phyloP scores from a whole-genome alignment of 2,888 invertebrate species.

The Platycnemis pennipes region DNA sequence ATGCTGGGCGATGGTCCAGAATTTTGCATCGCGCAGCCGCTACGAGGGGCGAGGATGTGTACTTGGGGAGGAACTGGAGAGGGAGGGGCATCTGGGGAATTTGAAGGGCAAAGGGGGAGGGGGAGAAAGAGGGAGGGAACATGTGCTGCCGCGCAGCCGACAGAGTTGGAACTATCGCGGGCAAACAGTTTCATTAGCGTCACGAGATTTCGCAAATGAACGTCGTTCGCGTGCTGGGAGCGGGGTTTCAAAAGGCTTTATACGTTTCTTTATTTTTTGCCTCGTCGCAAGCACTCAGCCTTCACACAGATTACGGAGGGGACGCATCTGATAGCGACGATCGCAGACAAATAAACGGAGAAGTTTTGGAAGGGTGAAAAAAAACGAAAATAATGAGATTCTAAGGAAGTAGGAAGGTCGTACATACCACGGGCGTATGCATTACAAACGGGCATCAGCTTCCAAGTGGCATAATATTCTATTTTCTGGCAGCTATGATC shows the following conservation, averaged over 20 bases:
- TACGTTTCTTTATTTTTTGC: not conserved
- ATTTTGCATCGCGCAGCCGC: not conserved
- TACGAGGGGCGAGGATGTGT: not conserved
- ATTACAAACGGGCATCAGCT: no score
- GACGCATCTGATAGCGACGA: no score
- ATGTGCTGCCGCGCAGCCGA: not conserved
- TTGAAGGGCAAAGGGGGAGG: not conserved
- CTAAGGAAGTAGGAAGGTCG: no score
- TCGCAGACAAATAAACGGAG: no score
- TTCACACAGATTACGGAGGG: no score
- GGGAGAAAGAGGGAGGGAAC: not conserved
- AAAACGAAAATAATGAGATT: no score
- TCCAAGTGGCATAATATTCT: no score
- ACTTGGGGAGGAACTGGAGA: not conserved
- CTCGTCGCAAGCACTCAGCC: no score
- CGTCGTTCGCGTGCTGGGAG: not conserved
- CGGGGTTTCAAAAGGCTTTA: not conserved
- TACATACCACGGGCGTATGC: no score
- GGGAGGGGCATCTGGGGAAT: not conserved
- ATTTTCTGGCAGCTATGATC: no score
- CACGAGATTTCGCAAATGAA: constrained; percentile 19
- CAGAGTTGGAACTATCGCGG: not conserved
- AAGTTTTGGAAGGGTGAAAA: no score
- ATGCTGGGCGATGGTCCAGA: no score
- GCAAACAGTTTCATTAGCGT: constrained; percentile 25